Conservation (phyloP, 2,113 vertebrate genomes). For the Carollia perspicillata region DNA sequence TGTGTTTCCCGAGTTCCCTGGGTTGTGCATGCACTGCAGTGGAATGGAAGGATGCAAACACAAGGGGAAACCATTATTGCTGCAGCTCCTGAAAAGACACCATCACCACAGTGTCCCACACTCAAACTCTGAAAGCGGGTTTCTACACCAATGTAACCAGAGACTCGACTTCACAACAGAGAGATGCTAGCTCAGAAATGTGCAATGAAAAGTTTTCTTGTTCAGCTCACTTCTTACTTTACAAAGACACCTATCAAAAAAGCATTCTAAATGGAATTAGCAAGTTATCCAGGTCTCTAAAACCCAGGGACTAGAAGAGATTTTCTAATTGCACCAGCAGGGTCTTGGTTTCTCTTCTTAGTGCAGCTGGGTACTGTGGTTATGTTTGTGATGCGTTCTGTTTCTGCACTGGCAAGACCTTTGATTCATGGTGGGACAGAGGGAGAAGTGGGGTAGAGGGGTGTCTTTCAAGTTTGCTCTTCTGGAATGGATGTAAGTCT, state of each 20-base stretch:
- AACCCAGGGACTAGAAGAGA: conserved; percentile 76
- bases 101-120: background rate
- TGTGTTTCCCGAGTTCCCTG: background rate
- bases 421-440: background rate
- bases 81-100: background rate
- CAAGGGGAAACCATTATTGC: background rate
- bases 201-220: conserved; percentile 69
- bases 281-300: conserved; percentile 80
- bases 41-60: background rate
- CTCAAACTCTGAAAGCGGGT: background rate
- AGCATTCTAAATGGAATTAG: conserved; percentile 81
- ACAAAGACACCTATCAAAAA: conserved; percentile 80
- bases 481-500: accelerated
- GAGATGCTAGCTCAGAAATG: background rate
- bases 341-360: conserved; percentile 81
- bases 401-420: conserved; percentile 46
- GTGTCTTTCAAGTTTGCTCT: background rate
- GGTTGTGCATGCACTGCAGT: background rate
- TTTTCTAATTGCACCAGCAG: conserved; percentile 79
- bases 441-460: background rate
- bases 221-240: conserved; percentile 75
- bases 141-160: background rate
- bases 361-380: conserved; percentile 70
- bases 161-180: background rate
- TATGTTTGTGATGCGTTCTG: conserved; percentile 62